Base-by-base conservation (phyloP, 1,140 invertebrate genomes). In the Pachyrhynchus sulphureomaculatus region DNA sequence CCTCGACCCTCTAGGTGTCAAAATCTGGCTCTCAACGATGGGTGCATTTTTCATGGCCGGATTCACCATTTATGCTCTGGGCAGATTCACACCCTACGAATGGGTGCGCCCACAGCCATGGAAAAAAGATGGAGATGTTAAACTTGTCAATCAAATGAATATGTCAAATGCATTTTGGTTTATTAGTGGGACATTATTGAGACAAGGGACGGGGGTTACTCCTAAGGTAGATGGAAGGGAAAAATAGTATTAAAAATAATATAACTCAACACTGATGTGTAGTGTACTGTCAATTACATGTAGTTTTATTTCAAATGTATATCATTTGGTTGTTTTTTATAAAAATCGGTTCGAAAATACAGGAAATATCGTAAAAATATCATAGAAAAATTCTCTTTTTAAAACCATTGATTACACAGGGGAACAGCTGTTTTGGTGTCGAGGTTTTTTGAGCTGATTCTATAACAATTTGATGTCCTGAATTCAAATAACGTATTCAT, bases 21-120 rank as follows among this genome's bases (percentile, higher is more conserved):
- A 96, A 78, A 96, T 98, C 66, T 98, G 95, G 95, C 80, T 95
- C 39, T 96, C 95, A 80, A 90, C 97, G 45, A 76, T 94, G 68
- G 91, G 91, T 18, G 93, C 93, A 26, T 96, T 95, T 79, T 85
- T 96, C 66, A 85, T 94, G 66, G 93, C 97, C 52, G 92, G 91
- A 45, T 92, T 96, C 75, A 93, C 93, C 12, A 80, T 97, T 41
- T 97, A 96, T 79, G 89, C 96, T 9, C 89, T 98, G 83, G 95
- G 94, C 0, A 83, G 92, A 55, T 95, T 98, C 77, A 95, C 91
- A 18, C 95, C 95, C 10, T 96, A 96, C 77, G 95, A 98, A 77
- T 97, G 95, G 95, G 88, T 86, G 69, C 93, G 89, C 75, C 90
- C 89, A 2, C 89, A 91, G 72, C 91, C 91, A 0, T 96, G 91